Conservation (phyloP, 2,113 vertebrate genomes). For the Melanerpes formicivorus region DNA sequence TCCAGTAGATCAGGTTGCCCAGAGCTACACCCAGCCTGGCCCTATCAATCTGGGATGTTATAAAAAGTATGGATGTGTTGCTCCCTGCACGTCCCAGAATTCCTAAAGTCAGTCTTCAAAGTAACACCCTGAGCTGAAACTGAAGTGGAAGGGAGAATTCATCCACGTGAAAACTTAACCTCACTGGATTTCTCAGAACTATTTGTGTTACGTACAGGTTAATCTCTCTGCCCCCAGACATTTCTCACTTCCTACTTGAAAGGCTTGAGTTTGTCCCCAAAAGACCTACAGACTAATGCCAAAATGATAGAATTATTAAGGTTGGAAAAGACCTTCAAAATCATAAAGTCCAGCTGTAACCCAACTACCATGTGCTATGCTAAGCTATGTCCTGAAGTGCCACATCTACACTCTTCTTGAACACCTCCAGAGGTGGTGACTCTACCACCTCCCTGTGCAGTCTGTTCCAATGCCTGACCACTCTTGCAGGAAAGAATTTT, state of each 20-base stretch:
- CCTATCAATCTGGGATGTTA: neutral
- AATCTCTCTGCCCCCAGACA: neutral
- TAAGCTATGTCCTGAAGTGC: too few relatives aligned
- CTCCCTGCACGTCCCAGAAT: neutral
- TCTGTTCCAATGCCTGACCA: too few relatives aligned
- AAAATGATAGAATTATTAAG: neutral
- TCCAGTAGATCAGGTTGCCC: too few relatives aligned
- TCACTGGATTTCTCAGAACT: neutral
- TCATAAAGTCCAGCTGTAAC: too few relatives aligned
- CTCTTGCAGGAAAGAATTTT: too few relatives aligned
- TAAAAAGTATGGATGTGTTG: neutral
- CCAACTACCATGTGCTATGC: too few relatives aligned
- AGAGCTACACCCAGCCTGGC: too few relatives aligned
- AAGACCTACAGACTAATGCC: neutral
- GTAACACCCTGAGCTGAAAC: neutral
- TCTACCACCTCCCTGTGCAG: too few relatives aligned
- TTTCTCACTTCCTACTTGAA: neutral
- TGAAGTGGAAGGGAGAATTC: neutral
- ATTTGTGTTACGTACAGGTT: neutral
- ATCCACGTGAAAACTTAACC: neutral
- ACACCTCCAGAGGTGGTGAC: too few relatives aligned
- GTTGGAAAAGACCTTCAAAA: too few relatives aligned
- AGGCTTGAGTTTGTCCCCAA: neutral
- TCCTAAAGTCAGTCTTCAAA: neutral
- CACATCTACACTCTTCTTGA: too few relatives aligned